A percentile compares a stretch with the other conserved stretches of the same genome.
These are phyloP conservation scores for Galerucella calmariensis DNA, from an alignment of 2,888 invertebrate genomes.

Conservation along the genomic window DNA sequence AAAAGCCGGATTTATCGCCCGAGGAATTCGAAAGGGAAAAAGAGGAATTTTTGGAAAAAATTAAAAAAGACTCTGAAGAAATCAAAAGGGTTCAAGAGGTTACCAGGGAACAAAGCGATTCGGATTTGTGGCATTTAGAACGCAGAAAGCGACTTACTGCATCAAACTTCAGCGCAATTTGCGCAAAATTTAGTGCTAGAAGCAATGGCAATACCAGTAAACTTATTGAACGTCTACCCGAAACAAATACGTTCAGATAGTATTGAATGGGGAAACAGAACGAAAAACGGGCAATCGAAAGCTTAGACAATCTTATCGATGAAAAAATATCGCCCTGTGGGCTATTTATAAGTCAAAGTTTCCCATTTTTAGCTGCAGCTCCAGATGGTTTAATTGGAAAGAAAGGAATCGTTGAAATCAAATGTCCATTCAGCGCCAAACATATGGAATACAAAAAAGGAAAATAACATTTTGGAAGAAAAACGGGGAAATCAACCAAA, in stretches of 20 bases:
- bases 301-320: slow-evolving; percentile 13
- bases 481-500: slow-evolving; percentile 16
- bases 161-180: slow-evolving; percentile 23
- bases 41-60: no score
- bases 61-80: neutral
- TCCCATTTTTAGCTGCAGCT: slow-evolving; percentile 12
- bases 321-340: slow-evolving; percentile 15
- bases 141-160: slow-evolving; percentile 19
- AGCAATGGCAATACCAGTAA: slow-evolving; percentile 2
- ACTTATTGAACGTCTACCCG: no score
- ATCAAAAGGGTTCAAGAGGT: slow-evolving; percentile 1
- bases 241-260: no score
- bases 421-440: no score
- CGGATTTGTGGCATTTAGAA: slow-evolving; percentile 22
- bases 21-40: neutral
- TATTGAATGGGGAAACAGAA: neutral
- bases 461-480: no score
- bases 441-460: slow-evolving; percentile 9
- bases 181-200: neutral
- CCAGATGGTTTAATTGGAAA: slow-evolving; percentile 17
- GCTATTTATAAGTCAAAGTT: slow-evolving; percentile 21
- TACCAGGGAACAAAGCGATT: slow-evolving; percentile 21
- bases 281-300: slow-evolving; percentile 7
- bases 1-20: no score
- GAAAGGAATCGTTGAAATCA: neutral